Evolutionary conservation across 2,888 invertebrate genomes (phyloP).

Genomic region (Mystacides longicornis): DNA sequence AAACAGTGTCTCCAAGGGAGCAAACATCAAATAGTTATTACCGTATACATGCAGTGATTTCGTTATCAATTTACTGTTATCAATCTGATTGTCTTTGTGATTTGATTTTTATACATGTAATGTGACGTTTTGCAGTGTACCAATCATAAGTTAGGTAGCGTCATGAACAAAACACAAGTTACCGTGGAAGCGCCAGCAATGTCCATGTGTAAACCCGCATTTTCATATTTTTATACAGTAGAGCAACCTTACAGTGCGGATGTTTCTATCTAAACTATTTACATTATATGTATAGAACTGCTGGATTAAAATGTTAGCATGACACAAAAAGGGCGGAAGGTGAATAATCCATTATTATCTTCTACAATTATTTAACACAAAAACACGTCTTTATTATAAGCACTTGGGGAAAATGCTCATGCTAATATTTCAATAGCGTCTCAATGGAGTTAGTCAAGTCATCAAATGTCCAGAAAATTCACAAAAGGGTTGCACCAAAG

Average conservation of each 20-base stretch:
- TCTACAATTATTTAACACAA: not conserved
- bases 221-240: not conserved
- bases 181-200: not conserved
- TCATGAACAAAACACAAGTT: no score
- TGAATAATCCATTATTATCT: not conserved
- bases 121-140: not conserved
- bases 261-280: not conserved
- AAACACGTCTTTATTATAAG: no score
- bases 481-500: not conserved
- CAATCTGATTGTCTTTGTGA: not conserved
- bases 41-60: no score
- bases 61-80: no score
- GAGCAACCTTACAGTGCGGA: not conserved
- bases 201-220: not conserved
- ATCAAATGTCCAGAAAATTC: not conserved
- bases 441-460: not conserved
- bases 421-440: not conserved
- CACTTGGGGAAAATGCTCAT: no score
- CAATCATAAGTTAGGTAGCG: not conserved
- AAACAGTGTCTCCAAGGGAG: no score
- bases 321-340: no score
- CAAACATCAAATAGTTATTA: no score
- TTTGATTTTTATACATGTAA: not conserved
- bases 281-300: no score
- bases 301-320: no score